phyloP scores from a whole-genome alignment of 2,113 vertebrate species.

The Etheostoma spectabile region DNA sequence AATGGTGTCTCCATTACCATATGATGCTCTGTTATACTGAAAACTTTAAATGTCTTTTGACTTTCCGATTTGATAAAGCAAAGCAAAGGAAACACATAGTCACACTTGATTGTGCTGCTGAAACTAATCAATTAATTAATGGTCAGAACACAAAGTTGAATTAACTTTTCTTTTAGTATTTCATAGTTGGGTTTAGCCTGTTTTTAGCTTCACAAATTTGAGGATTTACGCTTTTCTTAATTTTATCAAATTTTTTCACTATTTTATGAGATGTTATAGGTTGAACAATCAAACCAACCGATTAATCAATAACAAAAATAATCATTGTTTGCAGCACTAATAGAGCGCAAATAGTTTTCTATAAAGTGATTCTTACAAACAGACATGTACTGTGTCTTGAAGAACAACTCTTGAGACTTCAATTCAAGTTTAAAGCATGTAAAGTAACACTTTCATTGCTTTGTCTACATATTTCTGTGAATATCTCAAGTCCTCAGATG shows the following conservation, averaged over 20 bases:
- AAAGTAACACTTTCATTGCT: conserved; percentile 43
- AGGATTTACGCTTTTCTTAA: not conserved
- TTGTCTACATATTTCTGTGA: conserved; percentile 42
- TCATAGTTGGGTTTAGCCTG: not conserved
- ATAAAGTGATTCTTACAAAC: conserved; percentile 19
- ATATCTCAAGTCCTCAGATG: conserved; percentile 67
- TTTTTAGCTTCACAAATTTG: not conserved
- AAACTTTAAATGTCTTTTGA: not conserved
- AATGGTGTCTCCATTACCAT: not conserved
- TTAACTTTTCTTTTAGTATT: not conserved
- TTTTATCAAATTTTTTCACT: not conserved
- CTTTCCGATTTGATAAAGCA: no score
- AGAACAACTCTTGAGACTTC: conserved; percentile 24
- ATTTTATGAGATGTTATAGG: no score
- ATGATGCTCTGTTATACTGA: not conserved
- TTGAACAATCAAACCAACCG: no score
- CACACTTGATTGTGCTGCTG: not conserved
- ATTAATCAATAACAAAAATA: not conserved
- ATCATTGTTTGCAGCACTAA: not conserved
- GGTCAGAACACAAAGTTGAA: not conserved
- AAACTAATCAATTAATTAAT: not conserved
- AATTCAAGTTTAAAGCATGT: conserved; percentile 21
- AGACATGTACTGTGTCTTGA: conserved; percentile 5
- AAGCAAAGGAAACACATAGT: not conserved
- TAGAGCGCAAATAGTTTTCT: not conserved